Conservation (phyloP, 2,888 invertebrate genomes). For the Drosophila parthenogenetica region DNA sequence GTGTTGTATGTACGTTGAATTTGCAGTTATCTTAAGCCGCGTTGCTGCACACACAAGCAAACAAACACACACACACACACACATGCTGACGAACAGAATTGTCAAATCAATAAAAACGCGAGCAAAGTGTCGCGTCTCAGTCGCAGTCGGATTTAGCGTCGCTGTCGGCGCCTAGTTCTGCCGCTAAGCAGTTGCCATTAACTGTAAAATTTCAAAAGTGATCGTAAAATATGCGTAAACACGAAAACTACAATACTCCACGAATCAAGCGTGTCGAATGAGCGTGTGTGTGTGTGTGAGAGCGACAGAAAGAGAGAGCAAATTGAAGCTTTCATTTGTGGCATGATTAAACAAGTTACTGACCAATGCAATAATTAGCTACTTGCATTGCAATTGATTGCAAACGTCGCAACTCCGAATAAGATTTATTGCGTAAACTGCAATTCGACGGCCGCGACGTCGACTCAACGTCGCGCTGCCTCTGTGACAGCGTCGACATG, state of each 20-base stretch:
- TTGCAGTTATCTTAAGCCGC: constrained; percentile 57
- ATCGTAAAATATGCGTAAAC: constrained; percentile 22
- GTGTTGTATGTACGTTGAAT: constrained; percentile 24
- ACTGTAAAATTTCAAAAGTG: constrained; percentile 46
- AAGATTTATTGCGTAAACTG: constrained; percentile 61
- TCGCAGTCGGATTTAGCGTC: constrained; percentile 6
- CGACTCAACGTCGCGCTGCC: constrained; percentile 3
- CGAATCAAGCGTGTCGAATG: background rate
- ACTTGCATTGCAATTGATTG: constrained; percentile 22
- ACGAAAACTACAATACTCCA: constrained; percentile 1
- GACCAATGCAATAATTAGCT: constrained; percentile 63
- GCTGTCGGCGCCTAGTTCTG: constrained; percentile 21
- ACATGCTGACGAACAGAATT: constrained; percentile 36
- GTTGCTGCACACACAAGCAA: constrained; percentile 22
- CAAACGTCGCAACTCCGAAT: constrained; percentile 51
- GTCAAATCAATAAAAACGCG: constrained; percentile 68
- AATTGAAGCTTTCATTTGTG: constrained; percentile 8
- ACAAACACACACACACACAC: constrained; percentile 1
- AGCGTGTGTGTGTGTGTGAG: background rate
- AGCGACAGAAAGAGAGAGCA: background rate
- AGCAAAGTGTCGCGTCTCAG: constrained; percentile 44
- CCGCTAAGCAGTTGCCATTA: constrained; percentile 41
- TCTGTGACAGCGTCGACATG: constrained; percentile 33
- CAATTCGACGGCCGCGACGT: constrained; percentile 3
- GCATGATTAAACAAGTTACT: constrained; percentile 45